Conservation (phyloP, 2,888 invertebrate species). For the Sarcophaga carnaria region DNA sequence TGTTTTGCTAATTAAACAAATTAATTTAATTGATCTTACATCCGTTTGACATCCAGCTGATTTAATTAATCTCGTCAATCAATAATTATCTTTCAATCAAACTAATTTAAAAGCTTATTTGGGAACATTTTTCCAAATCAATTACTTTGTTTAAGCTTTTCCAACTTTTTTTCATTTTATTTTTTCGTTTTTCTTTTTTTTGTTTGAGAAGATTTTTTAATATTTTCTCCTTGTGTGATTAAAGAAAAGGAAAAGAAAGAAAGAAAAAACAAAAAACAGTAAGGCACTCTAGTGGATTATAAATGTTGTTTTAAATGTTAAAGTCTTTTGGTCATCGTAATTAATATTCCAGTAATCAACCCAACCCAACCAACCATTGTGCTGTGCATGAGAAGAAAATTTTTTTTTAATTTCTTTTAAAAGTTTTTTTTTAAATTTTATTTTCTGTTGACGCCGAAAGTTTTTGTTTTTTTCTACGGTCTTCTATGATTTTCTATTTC, state of each 20-base stretch:
- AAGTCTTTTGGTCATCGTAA: background rate
- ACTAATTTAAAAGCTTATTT: too few species aligned
- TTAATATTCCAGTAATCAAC: background rate
- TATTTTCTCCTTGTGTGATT: background rate
- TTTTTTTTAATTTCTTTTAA: background rate
- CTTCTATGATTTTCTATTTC: too few species aligned
- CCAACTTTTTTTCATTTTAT: background rate
- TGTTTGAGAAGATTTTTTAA: background rate
- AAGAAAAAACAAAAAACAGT: background rate
- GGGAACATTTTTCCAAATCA: background rate
- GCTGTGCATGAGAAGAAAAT: too few species aligned
- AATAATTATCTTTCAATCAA: too few species aligned
- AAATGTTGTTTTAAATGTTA: constrained; percentile 21
- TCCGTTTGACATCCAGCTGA: too few species aligned
- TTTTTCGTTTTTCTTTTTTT: background rate
- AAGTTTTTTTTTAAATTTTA: too few species aligned
- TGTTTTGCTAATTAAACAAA: too few species aligned
- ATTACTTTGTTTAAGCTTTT: background rate
- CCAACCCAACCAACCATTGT: background rate
- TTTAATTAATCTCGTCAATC: too few species aligned
- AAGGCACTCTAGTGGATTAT: constrained; percentile 5
- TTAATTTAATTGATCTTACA: too few species aligned
- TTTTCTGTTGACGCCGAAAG: too few species aligned
- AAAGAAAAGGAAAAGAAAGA: background rate
- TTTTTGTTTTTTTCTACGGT: too few species aligned